Conservation (phyloP, 1,140 invertebrate genomes). For the Lethrus apterus region DNA sequence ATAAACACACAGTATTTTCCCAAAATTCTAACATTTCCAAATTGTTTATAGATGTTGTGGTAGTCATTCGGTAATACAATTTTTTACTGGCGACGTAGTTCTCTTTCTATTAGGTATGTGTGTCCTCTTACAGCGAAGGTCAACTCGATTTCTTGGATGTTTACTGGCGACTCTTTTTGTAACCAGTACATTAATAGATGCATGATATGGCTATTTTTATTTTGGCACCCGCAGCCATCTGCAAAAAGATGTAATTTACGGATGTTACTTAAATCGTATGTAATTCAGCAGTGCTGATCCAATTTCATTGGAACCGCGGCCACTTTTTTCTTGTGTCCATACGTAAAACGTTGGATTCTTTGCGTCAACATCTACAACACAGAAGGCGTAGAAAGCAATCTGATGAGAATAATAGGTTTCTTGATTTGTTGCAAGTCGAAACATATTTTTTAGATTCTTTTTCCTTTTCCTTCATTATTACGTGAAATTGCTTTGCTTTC, state of each 20-base stretch:
- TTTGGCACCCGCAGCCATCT: constrained; percentile 30
- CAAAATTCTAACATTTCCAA: too few species aligned
- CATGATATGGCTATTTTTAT: constrained; percentile 28
- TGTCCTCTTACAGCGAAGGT: constrained; percentile 30
- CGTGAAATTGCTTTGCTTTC: constrained; percentile 4
- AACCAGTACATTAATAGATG: constrained; percentile 21
- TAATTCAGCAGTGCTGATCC: constrained; percentile 21
- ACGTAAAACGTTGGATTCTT: constrained; percentile 8
- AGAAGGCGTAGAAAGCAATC: too few species aligned
- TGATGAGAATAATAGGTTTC: too few species aligned
- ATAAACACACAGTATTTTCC: too few species aligned
- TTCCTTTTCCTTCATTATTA: constrained; percentile 5
- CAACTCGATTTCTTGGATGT: constrained; percentile 23
- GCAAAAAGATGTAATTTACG: constrained; percentile 22
- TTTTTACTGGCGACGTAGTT: constrained; percentile 7
- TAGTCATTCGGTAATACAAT: constrained; percentile 12
- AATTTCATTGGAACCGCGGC: constrained; percentile 27
- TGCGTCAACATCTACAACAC: too few species aligned
- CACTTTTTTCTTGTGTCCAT: constrained; percentile 23
- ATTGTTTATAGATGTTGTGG: too few species aligned
- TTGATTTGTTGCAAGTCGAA: too few species aligned
- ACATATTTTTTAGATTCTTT: too few species aligned
- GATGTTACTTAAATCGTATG: constrained; percentile 11
- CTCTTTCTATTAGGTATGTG: constrained; percentile 20
- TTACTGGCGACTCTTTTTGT: constrained; percentile 14